Evolutionary conservation across 2,113 vertebrate genomes (phyloP).

Genomic region (Elanus axillaris): DNA sequence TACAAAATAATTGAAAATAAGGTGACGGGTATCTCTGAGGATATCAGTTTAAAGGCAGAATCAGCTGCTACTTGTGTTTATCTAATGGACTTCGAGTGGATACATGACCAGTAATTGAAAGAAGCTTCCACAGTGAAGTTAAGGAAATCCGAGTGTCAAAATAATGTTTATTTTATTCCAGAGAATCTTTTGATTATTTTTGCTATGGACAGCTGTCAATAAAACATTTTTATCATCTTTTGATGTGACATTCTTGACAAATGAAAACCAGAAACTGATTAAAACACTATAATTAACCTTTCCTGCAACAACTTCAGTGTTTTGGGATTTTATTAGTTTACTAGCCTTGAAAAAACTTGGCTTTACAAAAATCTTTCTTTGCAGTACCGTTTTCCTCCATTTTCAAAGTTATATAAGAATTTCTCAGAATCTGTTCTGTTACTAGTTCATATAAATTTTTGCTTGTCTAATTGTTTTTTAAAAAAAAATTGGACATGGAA

Average conservation of each 20-base stretch:
- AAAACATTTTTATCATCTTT: neutral
- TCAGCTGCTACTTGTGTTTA: neutral
- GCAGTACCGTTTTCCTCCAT: neutral
- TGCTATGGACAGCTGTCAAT: neutral
- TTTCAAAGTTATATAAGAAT: neutral
- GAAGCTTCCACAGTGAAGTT: neutral
- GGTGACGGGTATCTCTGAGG: neutral
- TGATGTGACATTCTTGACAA: neutral
- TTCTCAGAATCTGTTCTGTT: neutral
- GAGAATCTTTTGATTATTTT: neutral
- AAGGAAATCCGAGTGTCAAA: neutral
- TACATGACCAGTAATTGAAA: neutral
- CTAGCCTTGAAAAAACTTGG: neutral
- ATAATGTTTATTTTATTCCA: neutral
- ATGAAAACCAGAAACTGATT: neutral
- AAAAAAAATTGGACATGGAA: rapidly evolving
- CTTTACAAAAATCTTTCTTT: neutral
- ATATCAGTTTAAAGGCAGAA: neutral
- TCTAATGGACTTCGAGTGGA: neutral
- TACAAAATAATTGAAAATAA: neutral
- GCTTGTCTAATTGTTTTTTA: neutral
- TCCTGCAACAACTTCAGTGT: neutral
- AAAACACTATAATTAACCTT: neutral
- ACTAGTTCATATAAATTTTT: neutral
- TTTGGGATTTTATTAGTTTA: neutral